These are phyloP conservation scores for Menidia beryllina DNA, from an alignment of 2,113 vertebrate genomes.

Conservation along the genomic window DNA sequence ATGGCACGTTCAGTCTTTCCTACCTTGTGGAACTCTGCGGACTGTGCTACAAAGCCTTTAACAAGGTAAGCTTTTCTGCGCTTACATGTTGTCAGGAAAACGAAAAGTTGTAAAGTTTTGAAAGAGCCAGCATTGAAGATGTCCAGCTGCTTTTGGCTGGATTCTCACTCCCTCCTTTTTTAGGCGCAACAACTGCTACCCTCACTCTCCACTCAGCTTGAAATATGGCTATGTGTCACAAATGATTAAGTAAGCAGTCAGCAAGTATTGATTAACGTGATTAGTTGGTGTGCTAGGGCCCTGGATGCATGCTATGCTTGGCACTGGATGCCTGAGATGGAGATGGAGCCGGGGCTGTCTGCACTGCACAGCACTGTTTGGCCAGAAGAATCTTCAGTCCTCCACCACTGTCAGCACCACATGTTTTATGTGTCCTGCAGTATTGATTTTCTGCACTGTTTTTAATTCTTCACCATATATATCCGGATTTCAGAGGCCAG, in stretches of 20 bases:
- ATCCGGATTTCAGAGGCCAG: conserved; percentile 66
- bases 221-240: conserved; percentile 68
- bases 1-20: conserved; percentile 93
- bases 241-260: conserved; percentile 81
- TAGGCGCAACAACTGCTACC: conserved; percentile 50
- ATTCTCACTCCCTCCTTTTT: conserved; percentile 52
- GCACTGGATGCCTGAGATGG: conserved; percentile 56
- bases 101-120: not conserved
- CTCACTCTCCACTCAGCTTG: conserved; percentile 53
- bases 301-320: conserved; percentile 63
- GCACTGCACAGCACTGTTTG: conserved; percentile 59
- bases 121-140: conserved; percentile 51
- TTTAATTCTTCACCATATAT: conserved; percentile 69
- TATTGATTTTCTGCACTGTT: conserved; percentile 78
- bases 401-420: conserved; percentile 69
- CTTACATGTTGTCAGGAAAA: not conserved
- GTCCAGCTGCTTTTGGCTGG: conserved; percentile 48
- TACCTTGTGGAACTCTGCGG: conserved; percentile 97
- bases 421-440: conserved; percentile 77
- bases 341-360: conserved; percentile 72
- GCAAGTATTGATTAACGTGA: conserved; percentile 81
- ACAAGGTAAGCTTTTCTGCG: conserved; percentile 86
- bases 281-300: conserved; percentile 67
- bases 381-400: conserved; percentile 68
- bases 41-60: conserved; percentile 96